Base-by-base conservation (phyloP, 2,797 vertebrate species). In the Pteronotus mesoamericanus region DNA sequence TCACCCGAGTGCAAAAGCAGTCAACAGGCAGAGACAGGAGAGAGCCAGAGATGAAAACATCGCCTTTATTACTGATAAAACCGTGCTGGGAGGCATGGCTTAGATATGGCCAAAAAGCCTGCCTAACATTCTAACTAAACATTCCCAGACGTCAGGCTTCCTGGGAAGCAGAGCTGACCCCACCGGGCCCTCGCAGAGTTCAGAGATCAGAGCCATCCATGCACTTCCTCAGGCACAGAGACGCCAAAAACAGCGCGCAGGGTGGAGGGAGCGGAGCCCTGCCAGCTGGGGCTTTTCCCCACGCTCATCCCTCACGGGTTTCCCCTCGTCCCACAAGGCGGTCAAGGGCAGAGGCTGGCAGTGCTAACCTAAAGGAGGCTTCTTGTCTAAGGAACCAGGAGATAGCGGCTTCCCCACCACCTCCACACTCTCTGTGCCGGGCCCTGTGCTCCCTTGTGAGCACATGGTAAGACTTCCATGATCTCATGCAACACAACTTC, bases 71-170 rank as follows among this genome's bases (percentile, higher is more conserved):
- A 39, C 53, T 59, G 61, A 86, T 55, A 37, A 92, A 79, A 64
- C 22, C 82, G 24, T 53, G 32, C 77, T 69, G 78, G 85, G 21
- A 78, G n/a, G 64, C 44, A 10, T 69, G 32, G 64, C 39, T 91
- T 75, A 21, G 72, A 18, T 74, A 11, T 42, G 11, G 86, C 61
- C 68, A 37, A 66, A 78, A 85, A 42, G 9, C 59, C 90, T 89
- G 75, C 53, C 89, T 78, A 51, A 51, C 16, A 22, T 89, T 86
- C 68, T 94, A 74, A 78, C 37, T 57, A 91, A 80, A 21, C 4
- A 8, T 85, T 48, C 8, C 9, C 26, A 26, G 69, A 42, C 64
- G 19, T 46, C 55, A 48, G 44, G 15, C n/a, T n/a, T 89, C 11
- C 64, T 69, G 85, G 69, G 61, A 92, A 69, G 44, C 24, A 48